Conservation (phyloP, 2,888 invertebrate genomes). For the Harpalus rubripes region DNA sequence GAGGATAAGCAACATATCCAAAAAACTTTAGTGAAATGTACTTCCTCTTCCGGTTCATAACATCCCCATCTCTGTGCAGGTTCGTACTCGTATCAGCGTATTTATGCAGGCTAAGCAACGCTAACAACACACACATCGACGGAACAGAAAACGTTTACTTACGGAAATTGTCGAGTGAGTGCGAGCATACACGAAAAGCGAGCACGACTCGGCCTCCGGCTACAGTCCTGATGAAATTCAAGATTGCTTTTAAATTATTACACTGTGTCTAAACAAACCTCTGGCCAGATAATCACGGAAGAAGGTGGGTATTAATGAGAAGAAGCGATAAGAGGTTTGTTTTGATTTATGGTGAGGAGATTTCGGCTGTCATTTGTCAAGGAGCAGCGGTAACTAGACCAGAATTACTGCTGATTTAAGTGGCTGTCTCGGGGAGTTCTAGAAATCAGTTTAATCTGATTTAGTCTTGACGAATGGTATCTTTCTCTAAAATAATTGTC, state of each 20-base stretch:
- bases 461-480: conserved; percentile 41
- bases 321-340: conserved; percentile 39
- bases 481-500: conserved; percentile 42
- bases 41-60: conserved; percentile 35
- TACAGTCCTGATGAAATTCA: conserved; percentile 59
- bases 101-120: conserved; percentile 51
- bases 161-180: conserved; percentile 61
- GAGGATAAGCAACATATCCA: conserved; percentile 1
- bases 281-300: conserved; percentile 22
- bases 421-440: conserved; percentile 22
- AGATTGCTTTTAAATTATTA: conserved; percentile 67
- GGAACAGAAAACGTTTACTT: conserved; percentile 63
- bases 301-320: conserved; percentile 40
- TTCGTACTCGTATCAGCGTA: conserved; percentile 17
- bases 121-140: conserved; percentile 49
- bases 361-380: conserved; percentile 51
- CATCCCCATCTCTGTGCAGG: conserved; percentile 3
- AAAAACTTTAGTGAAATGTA: conserved; percentile 34
- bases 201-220: conserved; percentile 18
- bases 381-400: conserved; percentile 27
- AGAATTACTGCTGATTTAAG: conserved; percentile 48
- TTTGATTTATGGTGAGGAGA: conserved; percentile 51
- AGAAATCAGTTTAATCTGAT: conserved; percentile 47
- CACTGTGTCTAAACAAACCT: conserved; percentile 59
- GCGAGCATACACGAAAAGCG: conserved; percentile 29